Percentiles rank a stretch among this genome's conserved stretches.
Conservation (phyloP, 2,797 vertebrate species). For the Sebastiscus tertius region DNA sequence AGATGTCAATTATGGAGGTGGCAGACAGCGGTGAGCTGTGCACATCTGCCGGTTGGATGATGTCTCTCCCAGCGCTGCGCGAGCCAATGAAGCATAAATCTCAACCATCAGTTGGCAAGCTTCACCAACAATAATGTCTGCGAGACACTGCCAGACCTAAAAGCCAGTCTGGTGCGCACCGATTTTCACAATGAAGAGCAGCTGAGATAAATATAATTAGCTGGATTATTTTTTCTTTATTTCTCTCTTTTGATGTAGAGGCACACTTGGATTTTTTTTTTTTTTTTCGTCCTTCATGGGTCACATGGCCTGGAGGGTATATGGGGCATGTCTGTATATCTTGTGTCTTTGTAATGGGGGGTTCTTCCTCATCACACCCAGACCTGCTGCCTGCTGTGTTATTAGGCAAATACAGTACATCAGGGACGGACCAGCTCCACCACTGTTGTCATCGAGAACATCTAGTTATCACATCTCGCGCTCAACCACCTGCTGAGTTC, state of each 20-base stretch:
- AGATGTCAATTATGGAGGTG: conserved; percentile 80
- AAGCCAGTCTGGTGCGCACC: conserved; percentile 10
- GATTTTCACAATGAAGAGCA: conserved; percentile 27
- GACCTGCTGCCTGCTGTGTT: conserved; percentile 76
- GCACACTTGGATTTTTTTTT: not conserved
- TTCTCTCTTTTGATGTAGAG: conserved; percentile 8
- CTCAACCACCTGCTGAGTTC: conserved; percentile 85
- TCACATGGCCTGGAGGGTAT: conserved; percentile 50
- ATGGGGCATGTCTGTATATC: conserved; percentile 35
- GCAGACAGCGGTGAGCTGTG: conserved; percentile 75
- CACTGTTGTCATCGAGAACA: conserved; percentile 79
- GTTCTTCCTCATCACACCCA: conserved; percentile 61
- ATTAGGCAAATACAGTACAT: conserved; percentile 78
- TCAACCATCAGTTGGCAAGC: conserved; percentile 64
- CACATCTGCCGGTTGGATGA: conserved; percentile 75
- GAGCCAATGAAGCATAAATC: conserved; percentile 66
- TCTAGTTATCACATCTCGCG: conserved; percentile 83
- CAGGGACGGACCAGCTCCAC: conserved; percentile 68
- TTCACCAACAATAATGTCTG: conserved; percentile 55
- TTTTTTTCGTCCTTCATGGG: conserved; percentile 59
- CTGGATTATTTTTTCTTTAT: not conserved
- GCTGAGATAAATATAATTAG: conserved; percentile 14
- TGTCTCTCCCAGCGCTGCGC: conserved; percentile 65
- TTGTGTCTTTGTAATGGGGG: conserved; percentile 38
- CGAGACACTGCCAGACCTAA: conserved; percentile 22